Base-by-base conservation (phyloP, 2,888 invertebrate genomes). In the Noctuana brunneofusca region DNA sequence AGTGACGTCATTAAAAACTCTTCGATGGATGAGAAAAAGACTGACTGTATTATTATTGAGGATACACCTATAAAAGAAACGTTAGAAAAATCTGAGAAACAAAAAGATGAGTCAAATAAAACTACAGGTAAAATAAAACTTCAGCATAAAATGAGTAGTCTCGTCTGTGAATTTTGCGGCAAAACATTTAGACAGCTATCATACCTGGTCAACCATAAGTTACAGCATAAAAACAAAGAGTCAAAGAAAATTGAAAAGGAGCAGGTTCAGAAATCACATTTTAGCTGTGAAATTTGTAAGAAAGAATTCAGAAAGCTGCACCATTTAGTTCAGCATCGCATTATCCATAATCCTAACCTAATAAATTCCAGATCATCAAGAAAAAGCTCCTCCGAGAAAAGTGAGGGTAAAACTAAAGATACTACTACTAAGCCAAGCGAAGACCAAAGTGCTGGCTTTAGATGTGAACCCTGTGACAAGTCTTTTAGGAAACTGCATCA, bases 401-500 rank as follows among this genome's bases (percentile, higher is more conserved):
- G 64, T 22, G 87, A 87, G 9, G 71, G 43, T 55, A 86, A 83
- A 72, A 60, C 67, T 3, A 86, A 81, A 70, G 76, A 65, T 50
- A 63, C 64, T 49, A 63, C 64, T 49, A 52, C 71, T 8, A 87
- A 84, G 68, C 75, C 74, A 64, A 73, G 57, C n/a, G 87, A 87
- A 18, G 89, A 90, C 60, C 73, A 78, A 6, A 86, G 84, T 63
- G 85, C 89, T 8, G 92, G 86, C 3, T 92, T 92, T 69, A 84
- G 92, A 5, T 92, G 92, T 62, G 92, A 92, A 65, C 89, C 88
- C 9, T 92, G 92, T 52, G 92, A 92, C 59, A 92, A 92, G 68
- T 92, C 92, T 0, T 92, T 92, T 64, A 82, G 92, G 64, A 92
- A 92, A 69, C 70, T 92, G 6, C 92, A 92, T 66, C 92, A 92